phyloP scores from a whole-genome alignment of 64 coral and sea anemone genomes.

The Acropora yongei region DNA sequence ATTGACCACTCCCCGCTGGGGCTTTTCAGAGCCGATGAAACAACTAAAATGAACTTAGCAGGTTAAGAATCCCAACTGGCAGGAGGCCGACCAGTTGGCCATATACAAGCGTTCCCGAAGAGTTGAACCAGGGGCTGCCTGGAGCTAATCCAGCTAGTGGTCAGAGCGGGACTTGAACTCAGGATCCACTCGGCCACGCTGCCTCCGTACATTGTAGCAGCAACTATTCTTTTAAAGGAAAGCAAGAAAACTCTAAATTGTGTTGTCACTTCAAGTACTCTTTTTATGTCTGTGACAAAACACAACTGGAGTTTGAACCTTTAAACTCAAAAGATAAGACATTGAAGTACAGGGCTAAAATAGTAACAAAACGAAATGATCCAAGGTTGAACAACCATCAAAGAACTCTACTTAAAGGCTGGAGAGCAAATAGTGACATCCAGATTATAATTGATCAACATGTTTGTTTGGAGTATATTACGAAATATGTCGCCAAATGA shows the following conservation, averaged over 20 bases:
- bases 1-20: too few species aligned
- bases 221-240: slow-evolving; percentile 23
- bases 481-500: slow-evolving; percentile 19
- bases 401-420: background rate
- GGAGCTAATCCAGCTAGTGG: too few species aligned
- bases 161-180: too few species aligned
- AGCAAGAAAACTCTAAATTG: slow-evolving; percentile 12
- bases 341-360: slow-evolving; percentile 60
- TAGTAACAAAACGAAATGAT: slow-evolving; percentile 70
- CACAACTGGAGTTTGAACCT: slow-evolving; percentile 47
- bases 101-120: too few species aligned
- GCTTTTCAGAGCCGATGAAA: too few species aligned
- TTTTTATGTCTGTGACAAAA: slow-evolving; percentile 51
- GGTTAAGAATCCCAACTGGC: too few species aligned
- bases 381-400: slow-evolving; percentile 60
- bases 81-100: too few species aligned
- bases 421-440: slow-evolving; percentile 58
- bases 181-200: too few species aligned
- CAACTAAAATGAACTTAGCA: too few species aligned
- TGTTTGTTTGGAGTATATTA: background rate
- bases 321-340: slow-evolving; percentile 60
- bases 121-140: too few species aligned
- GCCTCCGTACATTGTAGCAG: background rate
- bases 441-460: slow-evolving; percentile 51
- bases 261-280: slow-evolving; percentile 56